Percentiles rank a stretch among this genome's conserved stretches.
Conservation (phyloP, 2,797 vertebrate genomes). For the Chelon labrosus region DNA sequence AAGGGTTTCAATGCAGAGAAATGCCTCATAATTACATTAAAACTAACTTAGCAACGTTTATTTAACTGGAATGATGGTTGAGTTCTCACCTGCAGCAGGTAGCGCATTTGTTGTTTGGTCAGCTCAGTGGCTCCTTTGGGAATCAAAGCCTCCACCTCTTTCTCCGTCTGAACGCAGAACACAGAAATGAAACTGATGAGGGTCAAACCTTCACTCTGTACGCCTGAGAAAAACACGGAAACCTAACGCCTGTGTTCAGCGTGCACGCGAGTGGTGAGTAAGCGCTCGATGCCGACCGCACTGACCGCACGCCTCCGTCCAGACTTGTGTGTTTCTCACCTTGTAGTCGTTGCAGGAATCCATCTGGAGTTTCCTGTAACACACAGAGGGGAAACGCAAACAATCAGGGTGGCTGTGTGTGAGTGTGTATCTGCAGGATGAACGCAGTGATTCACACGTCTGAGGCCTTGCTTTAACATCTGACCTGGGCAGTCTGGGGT, state of each 20-base stretch:
- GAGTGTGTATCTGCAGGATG: neutral
- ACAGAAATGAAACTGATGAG: neutral
- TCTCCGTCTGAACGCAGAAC: constrained; percentile 49
- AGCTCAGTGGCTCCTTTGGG: constrained; percentile 94
- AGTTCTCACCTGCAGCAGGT: constrained; percentile 91
- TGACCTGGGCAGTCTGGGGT: too few species aligned
- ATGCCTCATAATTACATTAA: neutral
- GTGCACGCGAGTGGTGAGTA: too few species aligned
- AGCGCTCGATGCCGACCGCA: too few species aligned
- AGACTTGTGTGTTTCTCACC: constrained; percentile 64
- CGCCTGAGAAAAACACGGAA: neutral
- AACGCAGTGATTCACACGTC: too few species aligned
- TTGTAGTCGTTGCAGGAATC: constrained; percentile 77
- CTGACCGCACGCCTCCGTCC: neutral
- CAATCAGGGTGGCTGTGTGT: constrained; percentile 26
- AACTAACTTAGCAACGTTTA: neutral
- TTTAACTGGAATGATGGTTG: neutral
- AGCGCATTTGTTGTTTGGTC: constrained; percentile 98
- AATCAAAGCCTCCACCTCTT: constrained; percentile 91
- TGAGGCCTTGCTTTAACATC: neutral
- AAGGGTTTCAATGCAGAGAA: too few species aligned
- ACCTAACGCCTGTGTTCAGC: too few species aligned
- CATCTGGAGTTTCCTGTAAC: constrained; percentile 79
- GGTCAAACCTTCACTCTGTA: neutral
- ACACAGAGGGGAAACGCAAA: constrained; percentile 55